Percentiles rank a stretch among this genome's conserved stretches.
phyloP scores from a whole-genome alignment of 2,113 vertebrate species.

The Thunnus thynnus region DNA sequence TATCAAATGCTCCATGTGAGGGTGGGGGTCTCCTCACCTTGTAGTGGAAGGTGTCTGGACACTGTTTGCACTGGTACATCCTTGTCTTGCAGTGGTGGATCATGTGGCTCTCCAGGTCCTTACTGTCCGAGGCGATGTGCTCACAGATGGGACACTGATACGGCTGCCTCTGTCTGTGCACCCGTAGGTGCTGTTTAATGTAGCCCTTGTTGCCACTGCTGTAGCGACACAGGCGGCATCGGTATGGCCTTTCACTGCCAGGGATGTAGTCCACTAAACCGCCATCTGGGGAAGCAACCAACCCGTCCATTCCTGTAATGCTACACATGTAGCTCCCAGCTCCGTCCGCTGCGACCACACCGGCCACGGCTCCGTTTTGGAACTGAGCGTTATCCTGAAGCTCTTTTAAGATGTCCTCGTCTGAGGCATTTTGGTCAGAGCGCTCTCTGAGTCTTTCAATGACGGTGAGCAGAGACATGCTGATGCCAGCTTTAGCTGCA shows the following conservation, averaged over 20 bases:
- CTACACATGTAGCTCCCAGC: constrained; percentile 37
- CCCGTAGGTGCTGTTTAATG: constrained; percentile 95
- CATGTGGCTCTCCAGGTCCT: constrained; percentile 95
- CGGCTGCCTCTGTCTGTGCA: constrained; percentile 93
- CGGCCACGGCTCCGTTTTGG: constrained; percentile 73
- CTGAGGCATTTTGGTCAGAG: constrained; percentile 95
- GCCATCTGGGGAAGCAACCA: constrained; percentile 68
- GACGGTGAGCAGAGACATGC: constrained; percentile 94
- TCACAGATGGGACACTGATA: constrained; percentile 99
- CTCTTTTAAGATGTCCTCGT: constrained; percentile 97
- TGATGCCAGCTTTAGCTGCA: constrained; percentile 93
- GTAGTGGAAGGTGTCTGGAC: constrained; percentile 92
- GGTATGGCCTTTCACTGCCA: constrained; percentile 89
- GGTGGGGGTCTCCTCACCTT: constrained; percentile 85
- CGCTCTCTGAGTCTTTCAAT: constrained; percentile 95
- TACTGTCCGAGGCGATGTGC: constrained; percentile 91
- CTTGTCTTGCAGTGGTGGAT: constrained; percentile 96
- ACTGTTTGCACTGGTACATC: constrained; percentile 93
- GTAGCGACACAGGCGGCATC: constrained; percentile 95
- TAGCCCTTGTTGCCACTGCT: constrained; percentile 96
- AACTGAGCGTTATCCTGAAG: constrained; percentile 94
- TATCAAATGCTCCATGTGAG: not conserved
- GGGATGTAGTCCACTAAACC: constrained; percentile 92
- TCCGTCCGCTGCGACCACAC: constrained; percentile 37
- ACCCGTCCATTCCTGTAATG: constrained; percentile 51